These are phyloP conservation scores for Grammomys dolichurus DNA, from an alignment of 2,113 vertebrate species.

Conservation along the genomic window DNA sequence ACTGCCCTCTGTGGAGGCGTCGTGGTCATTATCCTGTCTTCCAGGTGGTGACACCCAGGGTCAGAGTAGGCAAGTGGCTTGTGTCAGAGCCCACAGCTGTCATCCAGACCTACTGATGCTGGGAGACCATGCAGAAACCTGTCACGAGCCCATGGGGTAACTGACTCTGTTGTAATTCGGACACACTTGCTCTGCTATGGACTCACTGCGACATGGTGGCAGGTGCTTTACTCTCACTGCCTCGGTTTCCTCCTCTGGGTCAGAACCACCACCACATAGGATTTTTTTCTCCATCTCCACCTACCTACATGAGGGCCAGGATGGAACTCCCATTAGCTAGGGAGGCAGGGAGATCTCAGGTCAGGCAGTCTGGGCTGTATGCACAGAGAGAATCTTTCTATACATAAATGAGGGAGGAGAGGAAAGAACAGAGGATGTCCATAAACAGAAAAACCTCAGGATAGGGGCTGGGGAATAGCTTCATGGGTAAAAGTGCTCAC, in stretches of 20 bases:
- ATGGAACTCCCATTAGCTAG: not conserved
- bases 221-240: not conserved
- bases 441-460: not conserved
- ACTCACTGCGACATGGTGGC: not conserved
- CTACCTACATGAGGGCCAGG: not conserved
- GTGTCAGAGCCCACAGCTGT: not conserved
- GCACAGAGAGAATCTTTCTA: not conserved
- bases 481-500: not conserved
- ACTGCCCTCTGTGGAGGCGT: not conserved
- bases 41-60: not conserved
- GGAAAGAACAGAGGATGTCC: not conserved
- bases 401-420: not conserved
- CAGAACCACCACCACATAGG: not conserved
- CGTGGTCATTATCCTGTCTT: not conserved
- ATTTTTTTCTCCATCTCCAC: not conserved
- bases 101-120: not conserved
- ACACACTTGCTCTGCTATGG: not conserved
- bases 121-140: not conserved
- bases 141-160: not conserved
- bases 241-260: slow-evolving; percentile 26
- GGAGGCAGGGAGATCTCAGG: not conserved
- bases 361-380: not conserved
- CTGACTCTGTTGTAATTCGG: not conserved
- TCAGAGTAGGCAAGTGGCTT: not conserved
- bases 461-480: not conserved